Conservation (phyloP, 1,140 invertebrate genomes). For the Orius insidiosus region DNA sequence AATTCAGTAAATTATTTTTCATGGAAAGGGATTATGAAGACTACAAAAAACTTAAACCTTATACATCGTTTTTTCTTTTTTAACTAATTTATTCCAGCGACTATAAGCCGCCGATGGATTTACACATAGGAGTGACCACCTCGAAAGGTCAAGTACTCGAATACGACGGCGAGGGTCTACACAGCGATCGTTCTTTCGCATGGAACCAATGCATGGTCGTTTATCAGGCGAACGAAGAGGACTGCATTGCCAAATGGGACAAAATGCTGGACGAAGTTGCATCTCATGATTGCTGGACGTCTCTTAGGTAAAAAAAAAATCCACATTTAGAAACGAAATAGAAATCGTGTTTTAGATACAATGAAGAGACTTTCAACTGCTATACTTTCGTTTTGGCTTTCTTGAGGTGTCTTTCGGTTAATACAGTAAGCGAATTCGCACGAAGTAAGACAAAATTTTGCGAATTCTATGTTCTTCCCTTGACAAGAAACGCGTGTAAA, state of each 20-base stretch:
- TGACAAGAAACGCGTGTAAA: slow-evolving; percentile 55
- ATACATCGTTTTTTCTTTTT: slow-evolving; percentile 10
- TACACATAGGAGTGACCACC: slow-evolving; percentile 66
- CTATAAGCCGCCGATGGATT: slow-evolving; percentile 57
- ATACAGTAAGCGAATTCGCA: slow-evolving; percentile 40
- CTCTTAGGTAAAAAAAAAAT: slow-evolving; percentile 34
- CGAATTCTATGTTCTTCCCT: slow-evolving; percentile 54
- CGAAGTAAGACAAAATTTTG: slow-evolving; percentile 47
- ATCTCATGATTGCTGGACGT: slow-evolving; percentile 41
- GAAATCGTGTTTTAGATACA: slow-evolving; percentile 31
- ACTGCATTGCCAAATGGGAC: slow-evolving; percentile 61
- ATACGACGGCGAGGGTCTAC: slow-evolving; percentile 54
- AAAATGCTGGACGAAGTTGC: slow-evolving; percentile 43
- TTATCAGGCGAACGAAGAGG: slow-evolving; percentile 30
- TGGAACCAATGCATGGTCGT: slow-evolving; percentile 57
- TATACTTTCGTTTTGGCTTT: slow-evolving; percentile 64
- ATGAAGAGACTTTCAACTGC: slow-evolving; percentile 56
- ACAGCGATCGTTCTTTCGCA: slow-evolving; percentile 28
- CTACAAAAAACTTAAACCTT: neutral
- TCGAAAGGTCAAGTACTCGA: slow-evolving; percentile 54
- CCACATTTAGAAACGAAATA: neutral
- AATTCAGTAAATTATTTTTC: neutral
- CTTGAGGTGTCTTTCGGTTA: slow-evolving; percentile 42
- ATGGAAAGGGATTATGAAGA: neutral
- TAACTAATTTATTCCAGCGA: slow-evolving; percentile 38